phyloP scores from a whole-genome alignment of 2,888 invertebrate species.

The Blera fallax region DNA sequence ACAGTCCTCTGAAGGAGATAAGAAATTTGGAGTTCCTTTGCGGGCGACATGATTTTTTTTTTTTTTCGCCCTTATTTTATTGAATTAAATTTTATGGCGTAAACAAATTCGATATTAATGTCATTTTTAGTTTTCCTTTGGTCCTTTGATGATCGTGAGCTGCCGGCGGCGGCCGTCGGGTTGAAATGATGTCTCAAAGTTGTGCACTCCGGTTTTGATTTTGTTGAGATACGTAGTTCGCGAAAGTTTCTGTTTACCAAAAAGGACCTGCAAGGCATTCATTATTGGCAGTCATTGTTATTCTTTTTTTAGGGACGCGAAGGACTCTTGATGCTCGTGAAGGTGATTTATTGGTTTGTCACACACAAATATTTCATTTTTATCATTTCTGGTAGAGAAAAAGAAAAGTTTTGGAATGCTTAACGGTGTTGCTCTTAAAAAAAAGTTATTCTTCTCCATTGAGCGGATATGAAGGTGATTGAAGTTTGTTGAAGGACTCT shows the following conservation, averaged over 20 bases:
- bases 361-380: constrained; percentile 49
- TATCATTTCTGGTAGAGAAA: neutral
- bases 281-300: constrained; percentile 48
- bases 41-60: neutral
- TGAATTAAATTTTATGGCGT: constrained; percentile 64
- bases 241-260: constrained; percentile 39
- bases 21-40: constrained; percentile 8
- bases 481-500: constrained; percentile 27
- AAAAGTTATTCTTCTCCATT: constrained; percentile 29
- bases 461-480: constrained; percentile 16
- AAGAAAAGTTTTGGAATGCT: constrained; percentile 41
- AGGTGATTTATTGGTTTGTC: constrained; percentile 71
- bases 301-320: neutral
- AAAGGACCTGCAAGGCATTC: constrained; percentile 18
- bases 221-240: neutral
- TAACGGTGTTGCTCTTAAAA: constrained; percentile 41
- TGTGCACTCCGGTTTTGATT: constrained; percentile 36
- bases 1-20: constrained; percentile 5
- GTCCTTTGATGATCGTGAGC: constrained; percentile 31
- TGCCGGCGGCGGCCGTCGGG: neutral
- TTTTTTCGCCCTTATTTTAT: constrained; percentile 18
- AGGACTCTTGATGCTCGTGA: constrained; percentile 32
- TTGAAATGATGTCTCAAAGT: constrained; percentile 27
- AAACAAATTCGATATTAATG: constrained; percentile 67
- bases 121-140: constrained; percentile 13